Evolutionary conservation across 2,113 vertebrate genomes (phyloP).

Genomic region (Fulica atra): DNA sequence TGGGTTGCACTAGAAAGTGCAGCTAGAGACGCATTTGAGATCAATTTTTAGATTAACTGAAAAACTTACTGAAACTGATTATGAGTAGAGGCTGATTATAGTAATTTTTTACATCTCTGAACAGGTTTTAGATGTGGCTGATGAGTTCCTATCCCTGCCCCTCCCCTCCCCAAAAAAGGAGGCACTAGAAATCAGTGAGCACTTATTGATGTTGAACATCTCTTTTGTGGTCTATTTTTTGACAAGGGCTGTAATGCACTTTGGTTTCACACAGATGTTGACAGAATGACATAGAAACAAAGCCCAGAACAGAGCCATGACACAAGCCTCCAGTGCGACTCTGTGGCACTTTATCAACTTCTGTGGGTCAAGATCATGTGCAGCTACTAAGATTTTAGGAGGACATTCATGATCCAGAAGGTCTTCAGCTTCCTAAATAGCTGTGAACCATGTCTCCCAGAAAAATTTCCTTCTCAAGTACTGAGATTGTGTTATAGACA

Average conservation of each 20-base stretch:
- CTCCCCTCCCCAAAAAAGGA: neutral
- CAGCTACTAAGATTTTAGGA: neutral
- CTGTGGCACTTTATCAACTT: neutral
- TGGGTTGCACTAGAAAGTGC: neutral
- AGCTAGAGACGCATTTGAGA: neutral
- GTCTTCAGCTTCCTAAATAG: neutral
- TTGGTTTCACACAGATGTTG: neutral
- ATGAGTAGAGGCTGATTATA: slow-evolving; percentile 37
- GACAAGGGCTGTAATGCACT: neutral
- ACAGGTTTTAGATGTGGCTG: neutral
- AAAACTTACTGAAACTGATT: slow-evolving; percentile 25
- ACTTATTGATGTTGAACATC: neutral
- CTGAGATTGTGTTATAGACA: neutral
- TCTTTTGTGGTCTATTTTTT: neutral
- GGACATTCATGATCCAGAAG: neutral
- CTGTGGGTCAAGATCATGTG: neutral
- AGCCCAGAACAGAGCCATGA: neutral
- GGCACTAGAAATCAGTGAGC: slow-evolving; percentile 26
- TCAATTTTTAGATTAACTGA: slow-evolving; percentile 44
- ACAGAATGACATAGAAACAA: neutral
- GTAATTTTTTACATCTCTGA: slow-evolving; percentile 39
- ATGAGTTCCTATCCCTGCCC: neutral
- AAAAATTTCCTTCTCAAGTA: neutral
- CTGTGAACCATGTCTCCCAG: neutral
- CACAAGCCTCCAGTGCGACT: neutral